Base-by-base conservation (phyloP, 2,888 invertebrate genomes). In the Agrenia bidenticulata region DNA sequence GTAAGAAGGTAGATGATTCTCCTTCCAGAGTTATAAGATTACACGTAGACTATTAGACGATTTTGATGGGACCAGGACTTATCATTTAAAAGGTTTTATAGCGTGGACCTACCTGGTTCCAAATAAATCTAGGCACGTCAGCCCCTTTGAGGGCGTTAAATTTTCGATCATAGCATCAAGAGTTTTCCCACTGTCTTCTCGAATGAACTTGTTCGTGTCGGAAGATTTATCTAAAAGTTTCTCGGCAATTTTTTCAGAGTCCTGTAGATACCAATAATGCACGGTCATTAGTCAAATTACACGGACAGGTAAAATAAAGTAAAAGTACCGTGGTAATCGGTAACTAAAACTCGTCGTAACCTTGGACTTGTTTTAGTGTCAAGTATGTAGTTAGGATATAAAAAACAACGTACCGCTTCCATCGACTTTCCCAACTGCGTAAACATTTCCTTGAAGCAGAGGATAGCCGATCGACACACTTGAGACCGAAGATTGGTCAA, bases 401-500 rank as follows among this genome's bases (percentile, higher is more conserved):
- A n/a, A 49, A 19, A 9, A 41, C 4, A 9, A 27, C 58, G 82
- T 80, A 86, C 87, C 73, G 83, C 79, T 78, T 89, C 88, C 79
- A 87, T 82, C 63, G 77, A 77, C 69, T 79, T 80, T 68, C 80
- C 81, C 56, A 83, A 77, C 63, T 77, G 72, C 24, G 83, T 82
- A 79, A 93, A 96, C 73, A 98, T 80, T 67, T 93, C 89, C 1
- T 88, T 88, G 49, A 94, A 83, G 7, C 90, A 87, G 68, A 87
- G 84, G 78, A 97, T 94, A 17, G 96, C 94, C 2, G 89, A 86
- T 55, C 96, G 85, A 0, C 96, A 89, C 0, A 95, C 95, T 79
- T 95, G 92, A 0, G 97, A 97, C 24, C 98, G 85, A 67, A 98
- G 83, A 80, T 94, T 97, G 73, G 89, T 89, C 54, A 93, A 88